Percentiles rank a stretch among this genome's conserved stretches.
These are phyloP conservation scores for Cheilosia variabilis DNA, from an alignment of 2,888 invertebrate genomes.

Conservation along the genomic window DNA sequence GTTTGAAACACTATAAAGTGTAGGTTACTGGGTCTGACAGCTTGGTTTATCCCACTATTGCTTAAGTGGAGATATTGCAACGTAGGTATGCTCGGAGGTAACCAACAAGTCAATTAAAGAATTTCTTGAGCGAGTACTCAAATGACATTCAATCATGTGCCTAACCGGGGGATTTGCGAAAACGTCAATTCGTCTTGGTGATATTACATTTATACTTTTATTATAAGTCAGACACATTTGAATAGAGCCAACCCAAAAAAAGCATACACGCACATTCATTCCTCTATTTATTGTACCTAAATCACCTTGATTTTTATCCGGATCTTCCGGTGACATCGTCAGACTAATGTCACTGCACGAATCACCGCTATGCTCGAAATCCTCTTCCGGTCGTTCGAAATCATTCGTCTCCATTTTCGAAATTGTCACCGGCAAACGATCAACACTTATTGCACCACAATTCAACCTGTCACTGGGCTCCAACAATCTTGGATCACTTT, in stretches of 20 bases:
- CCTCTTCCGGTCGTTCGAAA: conserved; percentile 78
- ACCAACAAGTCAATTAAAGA: too few relatives aligned
- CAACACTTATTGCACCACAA: conserved; percentile 59
- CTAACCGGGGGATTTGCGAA: not conserved
- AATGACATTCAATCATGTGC: not conserved
- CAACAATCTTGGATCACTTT: conserved; percentile 54
- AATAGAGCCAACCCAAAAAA: too few relatives aligned
- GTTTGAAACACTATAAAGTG: too few relatives aligned
- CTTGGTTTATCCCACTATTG: too few relatives aligned
- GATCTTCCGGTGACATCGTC: conserved; percentile 82
- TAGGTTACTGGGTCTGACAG: too few relatives aligned
- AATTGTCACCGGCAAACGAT: conserved; percentile 49
- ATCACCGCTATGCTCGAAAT: conserved; percentile 83
- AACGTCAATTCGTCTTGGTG: not conserved
- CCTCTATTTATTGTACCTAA: too few relatives aligned
- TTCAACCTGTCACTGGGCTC: conserved; percentile 45
- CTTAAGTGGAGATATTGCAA: too few relatives aligned
- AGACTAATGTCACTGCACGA: conserved; percentile 83
- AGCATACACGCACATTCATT: too few relatives aligned
- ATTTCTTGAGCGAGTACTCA: not conserved
- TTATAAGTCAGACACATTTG: too few relatives aligned
- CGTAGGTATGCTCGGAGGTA: too few relatives aligned
- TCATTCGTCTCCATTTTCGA: conserved; percentile 67
- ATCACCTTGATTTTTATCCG: conserved; percentile 82
- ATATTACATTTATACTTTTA: not conserved